Evolutionary conservation across 1,140 invertebrate species (phyloP).

Genomic region (Eupristina koningsbergeri): DNA sequence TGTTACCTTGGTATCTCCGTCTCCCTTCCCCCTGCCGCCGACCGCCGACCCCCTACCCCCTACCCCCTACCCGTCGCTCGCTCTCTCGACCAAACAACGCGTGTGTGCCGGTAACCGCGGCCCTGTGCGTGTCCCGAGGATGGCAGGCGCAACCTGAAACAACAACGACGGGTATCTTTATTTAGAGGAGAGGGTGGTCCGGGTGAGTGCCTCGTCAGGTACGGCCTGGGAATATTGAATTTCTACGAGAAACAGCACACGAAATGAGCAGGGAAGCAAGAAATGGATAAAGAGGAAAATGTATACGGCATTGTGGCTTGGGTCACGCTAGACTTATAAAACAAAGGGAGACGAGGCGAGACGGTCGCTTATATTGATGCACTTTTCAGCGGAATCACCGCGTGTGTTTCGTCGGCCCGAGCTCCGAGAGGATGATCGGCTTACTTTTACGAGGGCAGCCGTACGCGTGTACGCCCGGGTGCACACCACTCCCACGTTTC

Average conservation of each 20-base stretch:
- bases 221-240: constrained; percentile 35
- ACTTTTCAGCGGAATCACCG: background rate
- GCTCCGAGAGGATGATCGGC: background rate
- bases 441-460: background rate
- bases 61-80: too few species aligned
- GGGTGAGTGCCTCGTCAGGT: constrained; percentile 14
- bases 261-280: background rate
- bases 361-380: background rate
- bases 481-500: background rate
- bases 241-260: constrained; percentile 1
- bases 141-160: constrained; percentile 36
- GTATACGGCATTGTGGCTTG: background rate
- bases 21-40: background rate
- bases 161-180: constrained; percentile 40
- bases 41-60: too few species aligned
- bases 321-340: background rate
- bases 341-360: background rate
- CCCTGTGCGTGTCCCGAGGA: background rate
- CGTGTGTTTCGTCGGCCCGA: too few species aligned
- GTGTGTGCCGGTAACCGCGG: too few species aligned
- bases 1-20: background rate
- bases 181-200: constrained; percentile 23
- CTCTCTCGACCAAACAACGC: too few species aligned
- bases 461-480: background rate
- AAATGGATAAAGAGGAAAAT: constrained; percentile 1